A percentile compares a stretch with the other conserved stretches of the same genome.
phyloP scores from a whole-genome alignment of 2,113 vertebrate genomes.

The Gallinago jamesoni region DNA sequence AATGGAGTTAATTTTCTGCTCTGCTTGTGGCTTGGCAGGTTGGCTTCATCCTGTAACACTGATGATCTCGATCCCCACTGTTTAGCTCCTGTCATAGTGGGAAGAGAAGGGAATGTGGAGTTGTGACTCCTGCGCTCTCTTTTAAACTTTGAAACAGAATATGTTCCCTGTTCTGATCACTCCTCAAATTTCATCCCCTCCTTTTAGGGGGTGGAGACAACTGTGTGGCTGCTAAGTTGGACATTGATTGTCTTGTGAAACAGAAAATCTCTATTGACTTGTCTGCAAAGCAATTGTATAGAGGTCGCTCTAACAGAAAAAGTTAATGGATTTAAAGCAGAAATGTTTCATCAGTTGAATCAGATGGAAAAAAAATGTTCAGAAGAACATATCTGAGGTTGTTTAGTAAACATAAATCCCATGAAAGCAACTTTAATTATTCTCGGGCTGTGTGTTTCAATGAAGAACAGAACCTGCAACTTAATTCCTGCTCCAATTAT shows the following conservation, averaged over 20 bases:
- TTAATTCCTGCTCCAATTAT: not conserved
- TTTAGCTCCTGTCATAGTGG: not conserved
- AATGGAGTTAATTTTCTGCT: not conserved
- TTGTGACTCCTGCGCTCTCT: not conserved
- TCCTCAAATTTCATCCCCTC: not conserved
- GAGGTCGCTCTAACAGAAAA: not conserved
- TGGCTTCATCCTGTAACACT: accelerated
- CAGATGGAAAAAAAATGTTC: not conserved
- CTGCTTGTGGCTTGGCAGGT: not conserved
- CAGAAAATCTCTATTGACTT: not conserved
- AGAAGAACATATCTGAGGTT: not conserved
- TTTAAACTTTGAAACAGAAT: not conserved
- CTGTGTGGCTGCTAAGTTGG: not conserved
- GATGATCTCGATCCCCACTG: not conserved
- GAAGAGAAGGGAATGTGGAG: not conserved
- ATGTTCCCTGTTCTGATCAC: not conserved
- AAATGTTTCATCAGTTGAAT: not conserved
- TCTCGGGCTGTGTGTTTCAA: not conserved
- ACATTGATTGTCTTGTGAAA: not conserved
- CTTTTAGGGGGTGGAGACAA: not conserved
- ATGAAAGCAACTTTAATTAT: not conserved
- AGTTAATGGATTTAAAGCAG: not conserved
- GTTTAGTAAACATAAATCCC: not conserved
- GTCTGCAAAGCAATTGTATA: not conserved
- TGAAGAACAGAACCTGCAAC: not conserved